These are phyloP conservation scores for Eudemis profundana DNA, from an alignment of 2,888 invertebrate species.

Conservation along the genomic window DNA sequence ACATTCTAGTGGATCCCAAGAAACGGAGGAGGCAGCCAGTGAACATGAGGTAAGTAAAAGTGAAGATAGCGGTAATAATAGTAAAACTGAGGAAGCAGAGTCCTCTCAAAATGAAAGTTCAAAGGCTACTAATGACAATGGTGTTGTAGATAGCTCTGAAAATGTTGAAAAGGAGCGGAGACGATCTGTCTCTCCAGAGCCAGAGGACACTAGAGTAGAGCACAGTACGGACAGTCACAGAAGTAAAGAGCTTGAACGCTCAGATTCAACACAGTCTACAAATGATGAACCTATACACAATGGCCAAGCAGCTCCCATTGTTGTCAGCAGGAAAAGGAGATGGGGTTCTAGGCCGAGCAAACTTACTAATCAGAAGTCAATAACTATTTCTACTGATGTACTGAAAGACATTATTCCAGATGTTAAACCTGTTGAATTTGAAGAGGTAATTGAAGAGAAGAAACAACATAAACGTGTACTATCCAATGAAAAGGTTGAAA, in stretches of 20 bases:
- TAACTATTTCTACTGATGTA: conserved; percentile 90
- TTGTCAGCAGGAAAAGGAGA: conserved; percentile 73
- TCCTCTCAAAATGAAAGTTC: conserved; percentile 57
- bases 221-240: conserved; percentile 44
- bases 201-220: conserved; percentile 25
- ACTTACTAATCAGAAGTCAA: conserved; percentile 85
- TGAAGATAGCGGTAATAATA: conserved; percentile 64
- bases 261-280: conserved; percentile 58
- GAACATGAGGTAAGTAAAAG: conserved; percentile 75
- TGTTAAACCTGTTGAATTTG: conserved; percentile 86
- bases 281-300: conserved; percentile 64
- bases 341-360: conserved; percentile 80
- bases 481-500: conserved; percentile 69
- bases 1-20: conserved; percentile 52
- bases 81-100: conserved; percentile 60
- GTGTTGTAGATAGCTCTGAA: conserved; percentile 73
- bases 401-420: conserved; percentile 88
- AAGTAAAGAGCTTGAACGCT: conserved; percentile 51
- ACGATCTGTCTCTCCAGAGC: conserved; percentile 22
- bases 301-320: conserved; percentile 66
- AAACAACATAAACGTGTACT: conserved; percentile 69
- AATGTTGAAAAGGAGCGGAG: conserved; percentile 33
- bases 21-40: conserved; percentile 53
- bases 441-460: conserved; percentile 83
- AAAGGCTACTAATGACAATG: conserved; percentile 71